phyloP scores from a whole-genome alignment of 2,797 vertebrate genomes.

The Falco cherrug region DNA sequence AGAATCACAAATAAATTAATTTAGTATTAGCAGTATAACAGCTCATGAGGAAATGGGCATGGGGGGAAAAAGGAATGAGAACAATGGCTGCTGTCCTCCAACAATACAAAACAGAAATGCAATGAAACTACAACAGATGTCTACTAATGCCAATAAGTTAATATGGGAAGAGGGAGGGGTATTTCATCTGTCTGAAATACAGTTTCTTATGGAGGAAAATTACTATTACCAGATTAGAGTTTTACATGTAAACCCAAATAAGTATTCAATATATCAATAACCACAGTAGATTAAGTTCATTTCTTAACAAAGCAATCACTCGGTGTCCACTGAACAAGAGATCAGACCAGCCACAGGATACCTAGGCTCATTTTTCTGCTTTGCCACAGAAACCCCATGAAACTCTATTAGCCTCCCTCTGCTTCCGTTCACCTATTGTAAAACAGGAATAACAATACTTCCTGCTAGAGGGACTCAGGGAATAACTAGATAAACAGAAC shows the following conservation, averaged over 20 bases:
- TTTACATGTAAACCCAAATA: background rate
- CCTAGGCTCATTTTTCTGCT: background rate
- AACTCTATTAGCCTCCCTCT: background rate
- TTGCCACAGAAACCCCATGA: background rate
- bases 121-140: background rate
- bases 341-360: background rate
- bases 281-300: background rate
- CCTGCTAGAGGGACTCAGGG: background rate
- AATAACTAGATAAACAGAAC: background rate
- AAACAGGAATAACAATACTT: background rate
- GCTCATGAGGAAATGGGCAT: background rate
- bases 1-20: background rate
- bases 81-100: background rate
- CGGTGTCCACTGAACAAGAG: background rate
- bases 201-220: background rate
- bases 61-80: background rate
- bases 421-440: background rate
- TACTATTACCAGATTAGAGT: background rate
- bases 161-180: too few species aligned
- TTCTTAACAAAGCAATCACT: background rate
- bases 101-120: background rate
- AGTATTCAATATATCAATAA: too few species aligned
- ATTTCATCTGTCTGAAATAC: background rate
- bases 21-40: background rate
- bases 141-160: background rate